Evolutionary conservation across 2,888 invertebrate species (phyloP), one percentile per base, ranked within the genome.

Genomic region (Melieria picta): DNA sequence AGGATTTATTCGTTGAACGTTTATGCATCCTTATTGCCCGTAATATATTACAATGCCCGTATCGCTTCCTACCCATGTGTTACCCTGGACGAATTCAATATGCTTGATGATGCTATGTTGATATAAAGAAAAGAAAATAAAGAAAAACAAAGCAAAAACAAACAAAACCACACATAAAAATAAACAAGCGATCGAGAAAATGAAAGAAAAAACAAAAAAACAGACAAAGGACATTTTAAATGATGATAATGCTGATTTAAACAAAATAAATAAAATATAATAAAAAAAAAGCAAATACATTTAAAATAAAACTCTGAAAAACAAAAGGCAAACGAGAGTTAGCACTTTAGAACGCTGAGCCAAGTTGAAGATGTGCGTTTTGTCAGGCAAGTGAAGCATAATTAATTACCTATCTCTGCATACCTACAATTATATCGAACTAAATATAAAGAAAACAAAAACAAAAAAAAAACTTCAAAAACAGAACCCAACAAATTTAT

Each of bases 51-150:
- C 30, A 43, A 47, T 5, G 7, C 56, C 52, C 57, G 43, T 65
- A 56, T 45, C 42, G 57, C 57, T 43, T 30, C 30, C 67, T 68
- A 45, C 45, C 47, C 42, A 16, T 62, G 45, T 62, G 62, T 65
- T 62, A 48, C 50, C 13, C 60, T 62, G 62, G 82, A 82, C 82
- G 78, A 82, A 82, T 83, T 83, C 83, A 82, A 82, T 83, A 82
- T 83, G 81, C 83, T 83, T 79, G 83, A 82, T 81, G 82, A 82
- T 82, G 82, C 78, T 80, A 80, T 75, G 72, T 71, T 71, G 76
- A 13, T 62, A 65, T 63, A 55, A 60, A 72, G 72, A 77, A 73
- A 76, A 66, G 65, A 73, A 75, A 76, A 76, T 67, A 75, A 77
- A 77, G 75, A 52, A 64, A 52, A 52, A 10, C 42, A 43, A 58